These are phyloP conservation scores for Crambe crambe DNA, from an alignment of 37 sponge, comb jelly and placozoan species.

Conservation along the genomic window DNA sequence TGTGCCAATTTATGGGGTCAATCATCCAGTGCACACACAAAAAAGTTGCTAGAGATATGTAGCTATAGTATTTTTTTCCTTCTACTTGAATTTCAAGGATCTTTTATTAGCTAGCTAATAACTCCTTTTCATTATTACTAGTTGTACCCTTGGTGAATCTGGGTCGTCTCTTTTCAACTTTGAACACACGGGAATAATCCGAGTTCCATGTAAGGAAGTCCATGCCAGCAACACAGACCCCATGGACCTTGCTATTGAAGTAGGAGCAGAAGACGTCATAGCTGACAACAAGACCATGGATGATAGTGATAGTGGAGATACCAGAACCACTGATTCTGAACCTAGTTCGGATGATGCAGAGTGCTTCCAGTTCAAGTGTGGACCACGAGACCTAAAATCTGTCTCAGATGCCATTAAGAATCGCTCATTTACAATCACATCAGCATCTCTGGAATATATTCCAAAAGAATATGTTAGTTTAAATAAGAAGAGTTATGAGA, in stretches of 20 bases:
- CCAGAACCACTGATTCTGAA: neutral
- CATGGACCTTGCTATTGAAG: slow-evolving; percentile 62
- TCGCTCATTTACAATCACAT: slow-evolving; percentile 5
- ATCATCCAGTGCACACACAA: no score
- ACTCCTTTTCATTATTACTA: neutral
- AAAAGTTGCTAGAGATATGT: no score
- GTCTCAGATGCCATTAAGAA: slow-evolving; percentile 25
- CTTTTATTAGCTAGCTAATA: no score
- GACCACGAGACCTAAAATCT: slow-evolving; percentile 7
- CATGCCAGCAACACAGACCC: slow-evolving; percentile 18
- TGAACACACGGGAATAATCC: slow-evolving; percentile 47
- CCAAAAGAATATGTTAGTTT: slow-evolving; percentile 24
- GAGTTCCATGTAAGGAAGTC: slow-evolving; percentile 15
- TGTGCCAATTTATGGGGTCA: no score
- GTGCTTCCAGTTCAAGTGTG: slow-evolving; percentile 42
- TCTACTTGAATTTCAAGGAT: no score
- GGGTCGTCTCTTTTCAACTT: slow-evolving; percentile 51
- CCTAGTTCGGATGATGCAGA: neutral
- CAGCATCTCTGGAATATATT: slow-evolving; percentile 37
- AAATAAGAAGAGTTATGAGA: slow-evolving; percentile 14
- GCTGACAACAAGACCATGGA: neutral
- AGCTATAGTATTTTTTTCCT: no score
- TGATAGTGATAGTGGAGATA: neutral
- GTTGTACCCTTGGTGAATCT: slow-evolving; percentile 52
- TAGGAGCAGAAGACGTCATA: slow-evolving; percentile 75